These are phyloP conservation scores for Lithophane socia DNA, from an alignment of 2,888 invertebrate genomes.

Conservation along the genomic window DNA sequence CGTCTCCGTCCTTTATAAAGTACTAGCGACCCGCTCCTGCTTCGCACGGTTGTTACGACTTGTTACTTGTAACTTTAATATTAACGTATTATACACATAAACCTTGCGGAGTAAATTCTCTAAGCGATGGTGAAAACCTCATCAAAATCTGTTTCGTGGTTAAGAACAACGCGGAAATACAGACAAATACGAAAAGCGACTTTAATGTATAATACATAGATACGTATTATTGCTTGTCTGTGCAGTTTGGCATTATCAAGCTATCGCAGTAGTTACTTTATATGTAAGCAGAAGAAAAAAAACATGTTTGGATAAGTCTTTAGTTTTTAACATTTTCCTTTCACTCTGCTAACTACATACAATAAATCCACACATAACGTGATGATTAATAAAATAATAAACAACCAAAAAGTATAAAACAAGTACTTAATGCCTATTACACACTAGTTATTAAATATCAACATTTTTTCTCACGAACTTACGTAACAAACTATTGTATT, in stretches of 20 bases:
- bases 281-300: neutral
- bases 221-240: neutral
- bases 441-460: constrained; percentile 62
- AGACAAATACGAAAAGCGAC: too few species aligned
- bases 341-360: neutral
- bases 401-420: constrained; percentile 29
- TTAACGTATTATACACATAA: too few species aligned
- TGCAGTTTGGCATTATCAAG: neutral
- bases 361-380: neutral
- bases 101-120: too few species aligned
- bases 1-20: neutral
- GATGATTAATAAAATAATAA: constrained; percentile 21
- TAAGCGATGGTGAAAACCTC: too few species aligned
- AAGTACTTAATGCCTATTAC: constrained; percentile 51
- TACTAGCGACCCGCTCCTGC: too few species aligned
- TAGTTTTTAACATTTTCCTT: neutral
- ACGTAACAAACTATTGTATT: constrained; percentile 73
- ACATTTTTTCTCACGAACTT: constrained; percentile 67
- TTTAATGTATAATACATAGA: too few species aligned
- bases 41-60: too few species aligned
- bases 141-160: too few species aligned
- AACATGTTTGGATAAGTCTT: neutral
- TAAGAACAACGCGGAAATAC: too few species aligned
- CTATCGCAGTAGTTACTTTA: neutral
- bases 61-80: too few species aligned